These are phyloP conservation scores for Alentia gelatinosa DNA, from an alignment of 2,888 invertebrate species.

Conservation along the genomic window DNA sequence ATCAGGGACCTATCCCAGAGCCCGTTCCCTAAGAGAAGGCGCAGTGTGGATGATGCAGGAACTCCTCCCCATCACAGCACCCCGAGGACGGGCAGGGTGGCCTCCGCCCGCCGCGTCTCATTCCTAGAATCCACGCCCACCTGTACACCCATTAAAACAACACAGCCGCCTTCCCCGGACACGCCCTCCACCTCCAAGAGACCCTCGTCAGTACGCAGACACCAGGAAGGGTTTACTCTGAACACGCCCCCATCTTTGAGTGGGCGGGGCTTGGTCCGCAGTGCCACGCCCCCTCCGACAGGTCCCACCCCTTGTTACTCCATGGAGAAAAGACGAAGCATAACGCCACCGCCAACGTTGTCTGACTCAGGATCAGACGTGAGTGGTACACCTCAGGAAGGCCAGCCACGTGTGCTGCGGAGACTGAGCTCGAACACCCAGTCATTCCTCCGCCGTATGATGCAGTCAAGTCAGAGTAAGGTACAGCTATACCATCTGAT, in stretches of 20 bases:
- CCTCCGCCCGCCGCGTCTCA: background rate
- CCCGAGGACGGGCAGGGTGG: background rate
- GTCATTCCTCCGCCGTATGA: constrained; percentile 64
- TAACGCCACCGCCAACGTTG: constrained; percentile 8
- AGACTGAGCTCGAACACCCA: constrained; percentile 69
- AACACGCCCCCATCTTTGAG: background rate
- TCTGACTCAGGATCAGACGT: background rate
- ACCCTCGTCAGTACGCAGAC: background rate
- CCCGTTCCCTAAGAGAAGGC: background rate
- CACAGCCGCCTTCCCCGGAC: background rate
- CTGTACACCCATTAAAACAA: constrained; percentile 7
- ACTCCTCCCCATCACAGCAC: constrained; percentile 48
- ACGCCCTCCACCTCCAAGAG: background rate
- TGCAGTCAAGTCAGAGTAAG: constrained; percentile 69
- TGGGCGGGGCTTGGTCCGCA: background rate
- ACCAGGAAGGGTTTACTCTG: no score
- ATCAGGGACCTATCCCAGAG: background rate
- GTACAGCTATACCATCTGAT: no score
- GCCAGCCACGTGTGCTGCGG: background rate
- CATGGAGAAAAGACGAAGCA: background rate
- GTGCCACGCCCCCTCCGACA: constrained; percentile 27
- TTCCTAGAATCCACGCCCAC: background rate
- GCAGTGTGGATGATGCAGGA: background rate
- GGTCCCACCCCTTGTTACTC: background rate
- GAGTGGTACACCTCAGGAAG: background rate